phyloP scores from a whole-genome alignment of 2,888 invertebrate genomes.

The Rhingia rostrata region DNA sequence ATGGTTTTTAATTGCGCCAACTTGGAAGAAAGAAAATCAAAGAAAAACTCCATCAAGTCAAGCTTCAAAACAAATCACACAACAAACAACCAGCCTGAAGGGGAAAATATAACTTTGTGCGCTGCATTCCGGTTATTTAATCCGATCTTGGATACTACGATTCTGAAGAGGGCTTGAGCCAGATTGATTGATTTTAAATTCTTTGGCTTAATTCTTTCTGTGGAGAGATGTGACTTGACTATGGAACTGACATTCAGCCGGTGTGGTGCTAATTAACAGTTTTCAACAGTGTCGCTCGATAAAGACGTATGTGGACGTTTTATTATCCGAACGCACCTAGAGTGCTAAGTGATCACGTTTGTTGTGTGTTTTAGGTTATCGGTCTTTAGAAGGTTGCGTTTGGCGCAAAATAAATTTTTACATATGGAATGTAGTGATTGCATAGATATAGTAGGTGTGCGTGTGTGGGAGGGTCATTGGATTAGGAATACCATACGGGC shows the following conservation, averaged over 20 bases:
- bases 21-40: no score
- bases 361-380: slow-evolving; percentile 19
- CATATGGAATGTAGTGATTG: no score
- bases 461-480: no score
- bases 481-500: no score
- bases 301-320: not conserved
- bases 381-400: slow-evolving; percentile 14
- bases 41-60: no score
- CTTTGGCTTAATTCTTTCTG: not conserved
- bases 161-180: slow-evolving; percentile 16
- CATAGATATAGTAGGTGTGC: no score
- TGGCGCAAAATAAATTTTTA: slow-evolving; percentile 13
- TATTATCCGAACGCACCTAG: slow-evolving; percentile 2
- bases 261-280: no score
- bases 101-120: slow-evolving; percentile 12
- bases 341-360: slow-evolving; percentile 21
- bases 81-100: no score
- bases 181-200: slow-evolving; percentile 37
- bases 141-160: slow-evolving; percentile 10
- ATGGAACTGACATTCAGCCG: no score
- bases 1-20: no score
- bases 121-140: slow-evolving; percentile 43
- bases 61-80: no score
- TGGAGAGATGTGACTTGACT: slow-evolving; percentile 8
- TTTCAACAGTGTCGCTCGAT: no score